A percentile compares a stretch with the other conserved stretches of the same genome.
Conservation (phyloP, 1,140 invertebrate species). For the Zaprionus vittiger region DNA sequence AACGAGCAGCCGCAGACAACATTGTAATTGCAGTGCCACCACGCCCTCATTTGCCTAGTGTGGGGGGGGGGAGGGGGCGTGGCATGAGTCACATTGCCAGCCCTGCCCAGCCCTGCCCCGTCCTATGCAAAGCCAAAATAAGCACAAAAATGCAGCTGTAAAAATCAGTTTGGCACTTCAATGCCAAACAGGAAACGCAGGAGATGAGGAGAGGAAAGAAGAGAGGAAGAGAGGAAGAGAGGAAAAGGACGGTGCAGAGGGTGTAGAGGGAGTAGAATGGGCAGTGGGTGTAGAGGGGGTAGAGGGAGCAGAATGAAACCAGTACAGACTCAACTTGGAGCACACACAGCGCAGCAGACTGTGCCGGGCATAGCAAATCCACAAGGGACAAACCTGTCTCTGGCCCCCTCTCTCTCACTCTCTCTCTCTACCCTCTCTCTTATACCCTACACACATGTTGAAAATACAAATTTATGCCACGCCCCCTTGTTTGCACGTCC, state of each 20-base stretch:
- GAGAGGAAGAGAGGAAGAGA: too few species aligned
- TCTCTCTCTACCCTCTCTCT: too few species aligned
- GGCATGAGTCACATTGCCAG: constrained; percentile 26
- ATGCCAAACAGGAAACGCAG: constrained; percentile 23
- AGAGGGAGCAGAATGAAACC: too few species aligned
- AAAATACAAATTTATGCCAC: constrained; percentile 77
- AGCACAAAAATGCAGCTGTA: constrained; percentile 52
- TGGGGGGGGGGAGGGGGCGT: neutral
- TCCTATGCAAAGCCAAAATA: constrained; percentile 72
- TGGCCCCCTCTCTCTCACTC: neutral
- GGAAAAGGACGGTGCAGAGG: too few species aligned
- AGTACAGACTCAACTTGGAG: too few species aligned
- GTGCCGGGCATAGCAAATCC: constrained; percentile 44
- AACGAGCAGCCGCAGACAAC: constrained; percentile 63
- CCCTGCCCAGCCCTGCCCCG: constrained; percentile 22
- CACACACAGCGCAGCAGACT: neutral
- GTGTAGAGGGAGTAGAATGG: too few species aligned
- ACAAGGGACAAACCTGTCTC: constrained; percentile 23
- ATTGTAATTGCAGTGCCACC: constrained; percentile 68
- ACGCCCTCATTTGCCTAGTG: neutral
- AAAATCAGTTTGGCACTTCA: constrained; percentile 73
- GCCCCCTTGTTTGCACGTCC: constrained; percentile 54
- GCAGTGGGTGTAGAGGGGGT: too few species aligned
- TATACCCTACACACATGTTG: constrained; percentile 40
- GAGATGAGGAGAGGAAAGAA: too few species aligned